These are phyloP conservation scores for Spheniscus humboldti DNA, from an alignment of 2,797 vertebrate genomes.

Conservation along the genomic window DNA sequence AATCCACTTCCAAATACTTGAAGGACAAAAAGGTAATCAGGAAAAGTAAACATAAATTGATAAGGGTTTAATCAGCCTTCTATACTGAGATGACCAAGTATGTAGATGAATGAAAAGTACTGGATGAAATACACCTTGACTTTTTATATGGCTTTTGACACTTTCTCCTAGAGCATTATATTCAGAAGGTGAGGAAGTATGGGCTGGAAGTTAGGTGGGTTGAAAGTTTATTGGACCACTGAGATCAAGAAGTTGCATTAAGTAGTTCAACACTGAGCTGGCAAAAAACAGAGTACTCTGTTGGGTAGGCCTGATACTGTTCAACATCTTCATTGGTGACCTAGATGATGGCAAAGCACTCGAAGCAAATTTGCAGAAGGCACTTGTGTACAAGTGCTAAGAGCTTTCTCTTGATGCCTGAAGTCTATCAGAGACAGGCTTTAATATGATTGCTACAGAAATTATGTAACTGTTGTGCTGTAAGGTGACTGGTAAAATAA, in stretches of 20 bases:
- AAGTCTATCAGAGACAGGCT: background rate
- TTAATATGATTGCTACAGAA: background rate
- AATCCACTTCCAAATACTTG: background rate
- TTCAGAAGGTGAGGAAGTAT: background rate
- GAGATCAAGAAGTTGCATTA: background rate
- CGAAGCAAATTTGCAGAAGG: background rate
- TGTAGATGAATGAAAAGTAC: background rate
- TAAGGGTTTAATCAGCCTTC: background rate
- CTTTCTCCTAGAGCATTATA: background rate
- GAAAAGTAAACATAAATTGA: background rate
- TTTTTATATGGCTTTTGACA: background rate
- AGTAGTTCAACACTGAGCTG: background rate
- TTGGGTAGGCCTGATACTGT: background rate
- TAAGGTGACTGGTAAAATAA: background rate
- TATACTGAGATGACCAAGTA: background rate
- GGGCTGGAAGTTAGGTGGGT: background rate
- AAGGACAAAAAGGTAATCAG: background rate
- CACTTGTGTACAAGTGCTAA: background rate
- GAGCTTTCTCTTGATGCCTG: background rate
- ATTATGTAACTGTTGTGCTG: background rate
- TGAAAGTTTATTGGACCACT: background rate
- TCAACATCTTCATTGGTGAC: background rate
- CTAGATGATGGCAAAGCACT: background rate
- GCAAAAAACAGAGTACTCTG: background rate
- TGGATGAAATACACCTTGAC: background rate